Conservation (phyloP, 2,113 vertebrate species). For the Callithrix jacchus region DNA sequence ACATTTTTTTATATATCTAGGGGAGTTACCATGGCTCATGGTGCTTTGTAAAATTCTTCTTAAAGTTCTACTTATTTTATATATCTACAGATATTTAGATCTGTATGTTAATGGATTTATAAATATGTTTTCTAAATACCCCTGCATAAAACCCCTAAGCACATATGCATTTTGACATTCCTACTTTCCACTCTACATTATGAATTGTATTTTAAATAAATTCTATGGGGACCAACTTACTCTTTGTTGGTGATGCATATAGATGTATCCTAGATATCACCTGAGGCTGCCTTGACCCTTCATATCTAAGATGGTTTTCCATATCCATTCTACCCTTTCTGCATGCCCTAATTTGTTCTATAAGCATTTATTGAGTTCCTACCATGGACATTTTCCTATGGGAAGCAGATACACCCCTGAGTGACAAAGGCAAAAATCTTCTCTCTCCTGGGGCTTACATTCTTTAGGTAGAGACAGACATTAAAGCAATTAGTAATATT, state of each 20-base stretch:
- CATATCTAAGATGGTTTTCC: background rate
- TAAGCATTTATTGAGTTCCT: background rate
- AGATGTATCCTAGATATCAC: background rate
- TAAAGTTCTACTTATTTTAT: slow-evolving; percentile 14
- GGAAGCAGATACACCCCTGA: background rate
- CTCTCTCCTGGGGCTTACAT: background rate
- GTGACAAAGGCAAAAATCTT: background rate
- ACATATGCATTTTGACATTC: background rate
- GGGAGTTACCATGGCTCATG: slow-evolving; percentile 2
- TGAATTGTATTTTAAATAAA: slow-evolving; percentile 32
- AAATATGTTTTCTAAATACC: slow-evolving; percentile 12
- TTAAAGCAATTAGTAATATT: background rate
- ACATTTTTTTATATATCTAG: slow-evolving; percentile 33
- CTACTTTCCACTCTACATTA: background rate
- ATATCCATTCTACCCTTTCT: background rate
- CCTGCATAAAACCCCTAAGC: background rate
- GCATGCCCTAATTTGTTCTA: background rate
- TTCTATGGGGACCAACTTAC: background rate
- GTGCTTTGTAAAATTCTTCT: slow-evolving; percentile 41
- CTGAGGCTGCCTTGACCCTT: background rate
- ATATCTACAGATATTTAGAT: background rate
- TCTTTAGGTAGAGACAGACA: background rate
- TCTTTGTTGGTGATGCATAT: background rate
- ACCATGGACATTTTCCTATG: background rate
- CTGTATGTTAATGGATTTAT: slow-evolving; percentile 35